A percentile compares a stretch with the other conserved stretches of the same genome.
Conservation (phyloP, 2,888 invertebrate genomes). For the Dryobota labecula region DNA sequence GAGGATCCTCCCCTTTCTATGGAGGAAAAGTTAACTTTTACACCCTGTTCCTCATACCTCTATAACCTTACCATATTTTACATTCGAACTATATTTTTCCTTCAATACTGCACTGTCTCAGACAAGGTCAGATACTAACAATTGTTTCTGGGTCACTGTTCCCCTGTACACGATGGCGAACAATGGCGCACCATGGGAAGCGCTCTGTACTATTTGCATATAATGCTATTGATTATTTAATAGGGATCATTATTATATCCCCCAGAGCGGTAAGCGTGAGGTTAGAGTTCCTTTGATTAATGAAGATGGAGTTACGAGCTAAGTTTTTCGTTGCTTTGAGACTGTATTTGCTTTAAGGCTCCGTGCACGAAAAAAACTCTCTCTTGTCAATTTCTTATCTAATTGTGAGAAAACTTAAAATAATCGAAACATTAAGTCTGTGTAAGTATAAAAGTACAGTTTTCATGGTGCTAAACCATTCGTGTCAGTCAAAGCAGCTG, state of each 20-base stretch:
- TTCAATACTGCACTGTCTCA: background rate
- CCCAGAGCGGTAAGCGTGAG: conserved; percentile 17
- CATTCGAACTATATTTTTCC: conserved; percentile 3
- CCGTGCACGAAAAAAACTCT: too few species aligned
- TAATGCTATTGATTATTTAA: conserved; percentile 66
- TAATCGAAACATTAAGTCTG: too few species aligned
- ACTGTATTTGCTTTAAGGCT: too few species aligned
- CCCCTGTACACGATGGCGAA: conserved; percentile 37
- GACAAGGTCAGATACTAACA: conserved; percentile 56
- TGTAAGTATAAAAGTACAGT: too few species aligned
- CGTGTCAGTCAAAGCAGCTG: too few species aligned
- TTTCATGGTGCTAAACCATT: too few species aligned
- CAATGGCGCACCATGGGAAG: conserved; percentile 64
- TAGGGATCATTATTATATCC: conserved; percentile 48
- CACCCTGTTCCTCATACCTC: background rate
- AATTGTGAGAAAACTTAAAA: too few species aligned
- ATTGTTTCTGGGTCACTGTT: conserved; percentile 64
- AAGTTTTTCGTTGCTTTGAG: background rate
- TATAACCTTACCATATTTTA: background rate
- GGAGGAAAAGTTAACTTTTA: background rate
- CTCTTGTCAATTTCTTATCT: too few species aligned
- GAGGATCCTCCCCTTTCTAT: background rate
- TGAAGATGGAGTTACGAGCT: background rate
- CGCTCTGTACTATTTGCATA: conserved; percentile 59
- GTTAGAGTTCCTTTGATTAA: conserved; percentile 15